Percentiles rank a stretch among this genome's conserved stretches.
phyloP scores from a whole-genome alignment of 2,888 invertebrate genomes.

The Epirrhoe tristata region DNA sequence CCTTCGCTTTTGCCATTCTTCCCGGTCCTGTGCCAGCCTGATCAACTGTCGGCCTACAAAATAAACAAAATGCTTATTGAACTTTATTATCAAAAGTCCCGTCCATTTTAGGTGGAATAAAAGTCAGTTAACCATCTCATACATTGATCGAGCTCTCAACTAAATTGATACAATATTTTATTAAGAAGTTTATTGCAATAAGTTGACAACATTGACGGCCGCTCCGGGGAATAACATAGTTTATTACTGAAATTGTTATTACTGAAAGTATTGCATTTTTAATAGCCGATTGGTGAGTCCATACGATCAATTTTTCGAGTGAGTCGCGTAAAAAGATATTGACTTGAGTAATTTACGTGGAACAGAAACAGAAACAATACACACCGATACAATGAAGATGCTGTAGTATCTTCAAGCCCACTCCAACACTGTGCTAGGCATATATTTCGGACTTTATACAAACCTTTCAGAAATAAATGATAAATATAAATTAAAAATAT shows the following conservation, averaged over 20 bases:
- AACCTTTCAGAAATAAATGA: no score
- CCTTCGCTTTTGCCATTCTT: no score
- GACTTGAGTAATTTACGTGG: no score
- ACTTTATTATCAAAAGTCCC: neutral
- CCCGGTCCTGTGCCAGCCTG: no score
- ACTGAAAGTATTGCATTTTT: slow-evolving; percentile 29
- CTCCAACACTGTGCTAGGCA: no score
- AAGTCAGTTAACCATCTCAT: neutral
- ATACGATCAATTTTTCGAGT: slow-evolving; percentile 3
- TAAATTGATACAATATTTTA: slow-evolving; percentile 27
- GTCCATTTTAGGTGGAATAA: neutral
- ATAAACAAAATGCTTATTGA: no score
- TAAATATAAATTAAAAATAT: no score
- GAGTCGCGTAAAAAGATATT: neutral
- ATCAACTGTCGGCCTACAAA: no score
- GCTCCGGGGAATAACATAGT: slow-evolving; percentile 20
- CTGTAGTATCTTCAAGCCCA: no score
- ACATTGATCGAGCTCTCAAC: neutral
- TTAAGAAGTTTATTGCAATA: slow-evolving; percentile 28
- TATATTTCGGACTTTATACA: no score
- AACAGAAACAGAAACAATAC: no score
- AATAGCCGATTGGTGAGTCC: slow-evolving; percentile 11
- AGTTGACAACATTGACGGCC: slow-evolving; percentile 32
- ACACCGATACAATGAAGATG: no score
- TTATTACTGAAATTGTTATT: slow-evolving; percentile 29